phyloP scores from a whole-genome alignment of 2,797 vertebrate genomes.

The Microctenopoma lineatum region DNA sequence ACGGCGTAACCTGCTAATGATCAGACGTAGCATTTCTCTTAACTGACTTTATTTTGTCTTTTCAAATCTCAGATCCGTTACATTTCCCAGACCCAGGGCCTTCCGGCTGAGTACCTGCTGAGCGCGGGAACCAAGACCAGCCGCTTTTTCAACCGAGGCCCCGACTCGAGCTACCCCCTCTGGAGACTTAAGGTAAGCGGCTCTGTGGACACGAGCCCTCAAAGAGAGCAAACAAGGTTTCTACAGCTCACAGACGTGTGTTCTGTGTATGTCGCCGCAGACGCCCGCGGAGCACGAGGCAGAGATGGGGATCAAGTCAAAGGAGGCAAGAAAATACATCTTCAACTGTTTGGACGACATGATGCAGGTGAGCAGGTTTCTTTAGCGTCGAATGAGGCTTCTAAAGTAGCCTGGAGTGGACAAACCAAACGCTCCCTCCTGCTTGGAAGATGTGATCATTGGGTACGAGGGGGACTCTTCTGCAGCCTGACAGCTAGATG shows the following conservation, averaged over 20 bases:
- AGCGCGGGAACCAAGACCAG: constrained; percentile 98
- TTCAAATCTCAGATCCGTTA: constrained; percentile 90
- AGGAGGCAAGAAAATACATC: constrained; percentile 98
- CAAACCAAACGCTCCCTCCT: too few relatives aligned
- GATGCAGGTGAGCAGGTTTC: constrained; percentile 89
- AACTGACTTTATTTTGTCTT: background rate
- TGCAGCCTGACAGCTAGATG: too few relatives aligned
- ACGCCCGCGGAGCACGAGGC: constrained; percentile 95
- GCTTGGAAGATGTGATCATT: too few relatives aligned
- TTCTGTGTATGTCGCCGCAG: constrained; percentile 69
- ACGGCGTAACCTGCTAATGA: background rate
- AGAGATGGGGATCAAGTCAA: constrained; percentile 97
- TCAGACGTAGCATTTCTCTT: background rate
- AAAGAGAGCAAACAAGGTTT: background rate
- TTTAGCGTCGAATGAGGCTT: too few relatives aligned
- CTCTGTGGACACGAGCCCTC: background rate
- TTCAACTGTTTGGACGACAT: constrained; percentile 99
- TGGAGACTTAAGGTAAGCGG: constrained; percentile 95
- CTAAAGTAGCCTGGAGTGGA: too few relatives aligned
- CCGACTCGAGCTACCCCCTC: constrained; percentile 94
- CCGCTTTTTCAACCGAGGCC: constrained; percentile 97
- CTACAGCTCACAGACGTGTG: accelerated
- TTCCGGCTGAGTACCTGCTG: constrained; percentile 97
- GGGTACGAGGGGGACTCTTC: too few relatives aligned
- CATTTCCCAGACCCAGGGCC: constrained; percentile 98